Evolutionary conservation across 2,113 vertebrate genomes (phyloP), one percentile per base, ranked within the genome.

Genomic region (Zosterops borbonicus): DNA sequence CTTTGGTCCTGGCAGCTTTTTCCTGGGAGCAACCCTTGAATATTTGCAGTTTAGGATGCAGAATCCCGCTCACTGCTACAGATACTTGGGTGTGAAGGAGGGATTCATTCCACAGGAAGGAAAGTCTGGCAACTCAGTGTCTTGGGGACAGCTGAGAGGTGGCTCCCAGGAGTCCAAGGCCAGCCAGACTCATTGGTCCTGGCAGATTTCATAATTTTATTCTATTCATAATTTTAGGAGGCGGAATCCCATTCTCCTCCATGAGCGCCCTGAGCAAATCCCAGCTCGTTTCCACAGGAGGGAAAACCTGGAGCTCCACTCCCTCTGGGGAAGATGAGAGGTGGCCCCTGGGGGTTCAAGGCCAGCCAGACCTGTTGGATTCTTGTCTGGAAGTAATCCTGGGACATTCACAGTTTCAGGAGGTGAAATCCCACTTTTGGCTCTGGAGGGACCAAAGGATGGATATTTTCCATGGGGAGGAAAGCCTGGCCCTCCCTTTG

Each of bases 351-450:
- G 31, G 9, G 27, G 23, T 2, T 9, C 52, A 56, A n/a, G 23
- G 31, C 23, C 52, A 56, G 17, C 31, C 52, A 46, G 53, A 28
- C 42, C 42, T 44, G 42, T 17, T 44, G 42, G 42, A 44, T 16
- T 44, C 42, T 14, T 5, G 7, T n/a, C 17, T 9, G 20, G 53
- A 15, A 39, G n/a, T 42, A 18, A 47, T 7, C 25, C 33, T 18
- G 0, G 6, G 15, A 14, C 20, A 31, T 12, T 11, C 5, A 2
- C 19, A 9, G 17, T 6, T 35, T 35, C 16, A 17, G 41, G 31
- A 44, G 41, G 19, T 1, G 7, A 11, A 22, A 58, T 21, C 24
- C 11, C 25, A 17, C 24, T 12, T 21, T 12, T 56, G 53, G 52
- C 24, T 24, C 39, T 39, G 39, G 39, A 39, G 39, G 39, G 39